Evolutionary conservation across 2,888 invertebrate genomes (phyloP).

Genomic region (Melanchra persicariae): DNA sequence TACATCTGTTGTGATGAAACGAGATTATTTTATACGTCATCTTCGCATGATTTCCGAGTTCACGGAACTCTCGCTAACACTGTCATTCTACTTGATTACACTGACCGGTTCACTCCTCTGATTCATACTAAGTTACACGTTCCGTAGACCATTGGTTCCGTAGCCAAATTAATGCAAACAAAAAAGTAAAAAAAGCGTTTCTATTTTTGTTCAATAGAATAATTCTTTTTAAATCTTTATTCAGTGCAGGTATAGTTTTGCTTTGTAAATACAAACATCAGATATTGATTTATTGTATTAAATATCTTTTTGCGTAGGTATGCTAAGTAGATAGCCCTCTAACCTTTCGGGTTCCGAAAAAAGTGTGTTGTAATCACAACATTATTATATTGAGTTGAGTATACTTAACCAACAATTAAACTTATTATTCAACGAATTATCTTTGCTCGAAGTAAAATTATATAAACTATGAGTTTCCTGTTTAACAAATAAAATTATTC

Average conservation of each 20-base stretch:
- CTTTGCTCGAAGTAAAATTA: too few species aligned
- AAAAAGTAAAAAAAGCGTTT: neutral
- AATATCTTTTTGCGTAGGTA: neutral
- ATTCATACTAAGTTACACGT: neutral
- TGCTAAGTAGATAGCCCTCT: neutral
- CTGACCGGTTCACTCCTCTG: neutral
- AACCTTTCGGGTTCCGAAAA: neutral
- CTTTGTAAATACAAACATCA: neutral
- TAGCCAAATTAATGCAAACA: slow-evolving; percentile 1
- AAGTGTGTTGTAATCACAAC: neutral
- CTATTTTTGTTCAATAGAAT: too few species aligned
- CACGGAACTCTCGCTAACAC: slow-evolving; percentile 1
- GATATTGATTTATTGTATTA: slow-evolving; percentile 2
- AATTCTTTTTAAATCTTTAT: neutral
- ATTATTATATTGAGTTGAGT: too few species aligned
- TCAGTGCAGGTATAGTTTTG: neutral
- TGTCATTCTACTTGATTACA: neutral
- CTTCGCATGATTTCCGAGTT: slow-evolving; percentile 7
- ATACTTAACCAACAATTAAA: neutral
- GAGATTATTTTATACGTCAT: neutral
- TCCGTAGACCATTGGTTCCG: neutral
- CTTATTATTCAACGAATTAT: too few species aligned
- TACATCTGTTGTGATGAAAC: neutral
- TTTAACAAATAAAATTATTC: neutral
- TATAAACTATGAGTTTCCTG: too few species aligned